Conservation (phyloP, 2,113 vertebrate genomes). For the Eretmochelys imbricata region DNA sequence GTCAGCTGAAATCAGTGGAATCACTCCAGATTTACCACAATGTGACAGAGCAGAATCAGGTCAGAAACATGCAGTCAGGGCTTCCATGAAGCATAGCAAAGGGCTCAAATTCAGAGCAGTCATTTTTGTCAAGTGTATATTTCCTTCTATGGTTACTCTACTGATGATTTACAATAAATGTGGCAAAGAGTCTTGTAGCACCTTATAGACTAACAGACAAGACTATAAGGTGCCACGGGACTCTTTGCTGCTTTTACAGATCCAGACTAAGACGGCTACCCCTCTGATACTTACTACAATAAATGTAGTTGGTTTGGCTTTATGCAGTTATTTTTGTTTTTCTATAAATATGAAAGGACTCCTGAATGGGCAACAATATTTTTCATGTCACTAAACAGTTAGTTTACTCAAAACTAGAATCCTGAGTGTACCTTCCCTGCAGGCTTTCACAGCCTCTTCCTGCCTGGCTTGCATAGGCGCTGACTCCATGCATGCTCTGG, state of each 20-base stretch:
- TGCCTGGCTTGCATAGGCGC: background rate
- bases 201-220: too few relatives aligned
- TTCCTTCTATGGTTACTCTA: background rate
- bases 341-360: background rate
- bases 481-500: too few relatives aligned
- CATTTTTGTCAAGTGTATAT: background rate
- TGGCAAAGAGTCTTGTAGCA: too few relatives aligned
- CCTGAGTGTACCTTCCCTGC: fast-evolving
- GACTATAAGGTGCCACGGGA: too few relatives aligned
- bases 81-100: background rate
- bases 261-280: too few relatives aligned
- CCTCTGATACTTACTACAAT: background rate
- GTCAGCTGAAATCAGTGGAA: background rate
- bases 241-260: too few relatives aligned
- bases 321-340: background rate
- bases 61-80: background rate
- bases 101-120: fast-evolving
- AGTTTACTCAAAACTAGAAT: background rate
- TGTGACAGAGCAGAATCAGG: background rate
- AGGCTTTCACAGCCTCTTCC: background rate
- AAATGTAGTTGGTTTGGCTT: background rate
- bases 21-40: background rate
- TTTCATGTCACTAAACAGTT: background rate
- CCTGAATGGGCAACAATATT: background rate
- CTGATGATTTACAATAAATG: background rate